Conservation (phyloP, 2,113 vertebrate species). For the Syngnathus typhle region DNA sequence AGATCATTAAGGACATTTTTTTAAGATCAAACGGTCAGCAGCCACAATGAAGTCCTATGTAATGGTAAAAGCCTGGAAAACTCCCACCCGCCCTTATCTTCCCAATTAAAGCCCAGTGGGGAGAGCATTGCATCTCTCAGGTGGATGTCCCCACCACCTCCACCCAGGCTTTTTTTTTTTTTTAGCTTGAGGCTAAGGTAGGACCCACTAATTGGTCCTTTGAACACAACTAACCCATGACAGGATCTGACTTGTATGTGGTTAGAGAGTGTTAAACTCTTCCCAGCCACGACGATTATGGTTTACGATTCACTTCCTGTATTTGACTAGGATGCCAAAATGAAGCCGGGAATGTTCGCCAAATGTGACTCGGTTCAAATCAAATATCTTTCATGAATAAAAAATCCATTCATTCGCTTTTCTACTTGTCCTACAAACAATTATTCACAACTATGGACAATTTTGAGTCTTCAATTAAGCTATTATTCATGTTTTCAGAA, state of each 20-base stretch:
- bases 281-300: constrained; percentile 69
- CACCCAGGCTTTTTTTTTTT: constrained; percentile 94
- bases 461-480: no score
- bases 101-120: constrained; percentile 92
- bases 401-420: not conserved
- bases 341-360: not conserved
- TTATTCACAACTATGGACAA: no score
- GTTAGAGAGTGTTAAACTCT: constrained; percentile 84
- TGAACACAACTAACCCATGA: constrained; percentile 98
- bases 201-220: constrained; percentile 96
- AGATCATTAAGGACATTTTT: constrained; percentile 99
- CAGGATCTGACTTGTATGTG: constrained; percentile 92
- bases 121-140: constrained; percentile 88
- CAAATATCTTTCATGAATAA: not conserved
- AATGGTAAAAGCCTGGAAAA: constrained; percentile 96
- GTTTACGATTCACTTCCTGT: not conserved
- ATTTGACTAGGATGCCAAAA: not conserved
- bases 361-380: not conserved
- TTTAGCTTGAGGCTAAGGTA: constrained; percentile 98
- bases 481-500: no score
- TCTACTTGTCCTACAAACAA: no score
- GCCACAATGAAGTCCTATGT: constrained; percentile 96
- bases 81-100: constrained; percentile 67
- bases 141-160: constrained; percentile 75
- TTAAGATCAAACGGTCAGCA: constrained; percentile 99